Base-by-base conservation (phyloP, 2,888 invertebrate genomes). In the Leistus spinibarbis region DNA sequence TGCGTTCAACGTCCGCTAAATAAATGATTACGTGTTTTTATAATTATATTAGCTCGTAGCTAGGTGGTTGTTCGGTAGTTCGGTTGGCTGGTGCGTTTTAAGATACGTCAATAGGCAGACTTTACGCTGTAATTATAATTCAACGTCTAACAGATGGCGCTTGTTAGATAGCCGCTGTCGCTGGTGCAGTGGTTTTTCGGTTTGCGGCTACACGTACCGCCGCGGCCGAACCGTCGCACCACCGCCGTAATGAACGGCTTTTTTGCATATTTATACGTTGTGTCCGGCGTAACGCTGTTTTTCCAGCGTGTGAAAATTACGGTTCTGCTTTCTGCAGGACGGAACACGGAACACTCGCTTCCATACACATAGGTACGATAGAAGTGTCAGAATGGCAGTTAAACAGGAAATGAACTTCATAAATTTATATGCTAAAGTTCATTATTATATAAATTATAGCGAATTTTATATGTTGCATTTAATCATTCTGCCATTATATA, bases 11-110 rank as follows among this genome's bases (percentile, higher is more conserved):
- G 60, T 69, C 62, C 69, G 62, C 40, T 22, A 60, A 60, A 69
- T 69, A 69, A 69, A 69, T 69, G 60, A 69, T 40, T 53, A 69
- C 69, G 69, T 54, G 69, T 69, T 60, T 69, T 69, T 69, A 40
- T 69, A 69, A 69, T 69, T 69, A 69, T 62, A 69, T 69, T 69
- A 69, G 57, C 27, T 62, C 69, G 53, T 22, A 69, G 62, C 60
- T 53, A 40, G 62, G 62, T 62, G n/a, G n/a, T n/a, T n/a, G n/a
- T n/a, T n/a, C n/a, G n/a, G n/a, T n/a, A n/a, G n/a, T n/a, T n/a
- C n/a, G n/a, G n/a, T n/a, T n/a, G n/a, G n/a, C n/a, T 57, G 62
- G 69, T 69, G 60, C 69, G 62, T 69, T 69, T 62, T 40, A 69
- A 69, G 54, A 67, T 67, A 54, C 53, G 40, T 40, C 40, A 40